Percentiles rank a stretch among this genome's conserved stretches.
Conservation (phyloP, 2,797 vertebrate species). For the Alectoris magna region DNA sequence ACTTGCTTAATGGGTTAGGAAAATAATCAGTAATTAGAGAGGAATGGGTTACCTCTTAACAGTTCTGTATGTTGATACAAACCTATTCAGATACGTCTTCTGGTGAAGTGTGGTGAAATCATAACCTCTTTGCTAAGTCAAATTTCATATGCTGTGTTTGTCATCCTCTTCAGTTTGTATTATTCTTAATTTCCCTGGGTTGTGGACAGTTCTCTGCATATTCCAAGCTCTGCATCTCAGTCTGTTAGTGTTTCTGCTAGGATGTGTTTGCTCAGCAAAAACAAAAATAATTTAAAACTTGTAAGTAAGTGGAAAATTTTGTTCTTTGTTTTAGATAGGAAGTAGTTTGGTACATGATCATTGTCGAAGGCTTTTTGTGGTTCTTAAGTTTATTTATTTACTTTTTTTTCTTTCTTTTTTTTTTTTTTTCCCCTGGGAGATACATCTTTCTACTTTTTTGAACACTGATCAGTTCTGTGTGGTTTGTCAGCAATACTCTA, state of each 20-base stretch:
- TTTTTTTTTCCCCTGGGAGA: neutral
- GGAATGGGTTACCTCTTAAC: neutral
- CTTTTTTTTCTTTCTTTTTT: too few relatives aligned
- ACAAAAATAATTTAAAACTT: neutral
- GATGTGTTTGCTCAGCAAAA: neutral
- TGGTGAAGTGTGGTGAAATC: neutral
- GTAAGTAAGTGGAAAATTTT: fast-evolving
- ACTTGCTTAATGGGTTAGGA: neutral
- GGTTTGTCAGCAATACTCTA: neutral
- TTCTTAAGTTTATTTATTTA: neutral
- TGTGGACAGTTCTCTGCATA: neutral
- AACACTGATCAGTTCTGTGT: fast-evolving
- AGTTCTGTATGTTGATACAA: neutral
- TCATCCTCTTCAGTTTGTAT: neutral
- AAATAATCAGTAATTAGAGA: neutral
- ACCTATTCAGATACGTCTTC: neutral
- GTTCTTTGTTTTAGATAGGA: neutral
- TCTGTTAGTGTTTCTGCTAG: neutral
- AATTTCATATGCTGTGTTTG: neutral
- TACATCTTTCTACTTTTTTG: neutral
- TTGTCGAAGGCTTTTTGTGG: neutral
- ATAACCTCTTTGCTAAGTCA: neutral
- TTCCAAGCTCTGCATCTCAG: neutral
- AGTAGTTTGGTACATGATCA: neutral
- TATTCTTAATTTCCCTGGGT: neutral